Conservation (phyloP, 2,113 vertebrate genomes). For the Anas platyrhynchos region DNA sequence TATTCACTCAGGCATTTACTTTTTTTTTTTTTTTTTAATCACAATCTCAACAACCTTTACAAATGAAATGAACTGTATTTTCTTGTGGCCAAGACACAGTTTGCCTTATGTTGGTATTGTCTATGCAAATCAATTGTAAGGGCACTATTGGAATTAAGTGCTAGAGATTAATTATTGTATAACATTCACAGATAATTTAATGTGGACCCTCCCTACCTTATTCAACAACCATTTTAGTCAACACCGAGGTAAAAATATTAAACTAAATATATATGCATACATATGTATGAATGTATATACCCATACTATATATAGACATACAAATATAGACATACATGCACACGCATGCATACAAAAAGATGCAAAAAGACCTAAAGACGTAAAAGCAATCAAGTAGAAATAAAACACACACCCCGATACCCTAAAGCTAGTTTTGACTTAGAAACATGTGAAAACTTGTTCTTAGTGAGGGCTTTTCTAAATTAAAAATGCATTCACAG, state of each 20-base stretch:
- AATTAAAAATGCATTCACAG: not conserved
- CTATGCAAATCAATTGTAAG: not conserved
- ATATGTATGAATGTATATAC: not conserved
- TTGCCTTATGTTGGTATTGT: not conserved
- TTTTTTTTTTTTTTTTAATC: not conserved
- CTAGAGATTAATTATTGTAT: not conserved
- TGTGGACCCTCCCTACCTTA: not conserved
- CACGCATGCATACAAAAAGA: not conserved
- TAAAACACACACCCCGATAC: not conserved
- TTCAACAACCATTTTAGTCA: not conserved
- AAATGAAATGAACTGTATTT: not conserved
- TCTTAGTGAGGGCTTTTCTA: not conserved
- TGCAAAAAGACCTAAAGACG: not conserved
- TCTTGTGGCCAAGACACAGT: not conserved
- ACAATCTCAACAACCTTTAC: not conserved
- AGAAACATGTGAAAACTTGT: not conserved
- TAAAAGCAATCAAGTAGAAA: not conserved
- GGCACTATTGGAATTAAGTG: not conserved
- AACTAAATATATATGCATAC: not conserved
- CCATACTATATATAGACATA: not conserved
- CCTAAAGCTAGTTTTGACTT: constrained; percentile 5
- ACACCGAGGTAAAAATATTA: not conserved
- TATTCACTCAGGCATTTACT: constrained; percentile 5
- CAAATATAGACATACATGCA: not conserved
- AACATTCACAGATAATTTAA: not conserved